Evolutionary conservation across 2,797 vertebrate genomes (phyloP), one percentile per base, ranked within the genome.

Genomic region (Momotus momota): DNA sequence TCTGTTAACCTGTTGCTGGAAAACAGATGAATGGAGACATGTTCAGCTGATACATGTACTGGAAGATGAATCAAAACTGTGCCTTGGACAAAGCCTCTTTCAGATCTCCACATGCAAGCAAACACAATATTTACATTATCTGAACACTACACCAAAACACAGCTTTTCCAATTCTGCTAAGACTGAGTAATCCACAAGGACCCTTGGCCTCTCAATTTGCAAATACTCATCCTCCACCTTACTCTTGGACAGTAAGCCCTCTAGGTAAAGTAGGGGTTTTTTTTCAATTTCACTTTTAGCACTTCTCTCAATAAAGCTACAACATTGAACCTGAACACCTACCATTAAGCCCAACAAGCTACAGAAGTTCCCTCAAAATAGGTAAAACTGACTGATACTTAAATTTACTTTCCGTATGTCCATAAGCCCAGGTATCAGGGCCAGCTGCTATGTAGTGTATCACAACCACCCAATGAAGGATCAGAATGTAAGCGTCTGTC

Each of bases 381-480:
- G 8, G 5, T 35, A 51, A 72, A 72, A 62, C n/a, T 10, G 29
- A 69, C 8, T 4, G 10, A 49, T 40, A 75, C 27, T 66, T 61
- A 27, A n/a, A 49, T 70, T 65, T 60, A 49, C 23, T 48, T 57
- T 41, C 33, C 33, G 17, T 5, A 14, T 45, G 45, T 40, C 40
- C 40, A 48, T 55, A 83, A 83, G 35, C 45, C 49, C 40, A 26
- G 15, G 17, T n/a, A 57, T 18, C 29, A 52, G 19, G 21, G 71
- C 26, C 22, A 64, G 45, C 20, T 27, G 14, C n/a, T 61, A 18
- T 29, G 78, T 49, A 17, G 27, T 40, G 4, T 23, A 71, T n/a
- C 45, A 48, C 23, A 0, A 0, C 33, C 23, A 66, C 9, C 40
- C 71, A 70, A 58, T 0, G 0, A 25, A 67, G 15, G 31, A 72